A percentile compares a stretch with the other conserved stretches of the same genome.
phyloP scores from a whole-genome alignment of 2,113 vertebrate species.

The Alligator mississippiensis region DNA sequence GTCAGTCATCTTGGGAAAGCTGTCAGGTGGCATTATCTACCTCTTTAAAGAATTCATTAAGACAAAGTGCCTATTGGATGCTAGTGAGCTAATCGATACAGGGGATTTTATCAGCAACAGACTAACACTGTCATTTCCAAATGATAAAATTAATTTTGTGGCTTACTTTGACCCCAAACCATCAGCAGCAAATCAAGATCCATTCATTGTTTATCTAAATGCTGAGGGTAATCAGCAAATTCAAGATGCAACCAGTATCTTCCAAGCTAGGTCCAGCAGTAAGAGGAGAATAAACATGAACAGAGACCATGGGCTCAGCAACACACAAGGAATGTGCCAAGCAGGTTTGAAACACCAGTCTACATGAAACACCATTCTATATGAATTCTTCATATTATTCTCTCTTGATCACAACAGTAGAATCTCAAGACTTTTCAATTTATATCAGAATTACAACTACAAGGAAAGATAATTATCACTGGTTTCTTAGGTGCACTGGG shows the following conservation, averaged over 20 bases:
- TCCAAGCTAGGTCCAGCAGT: neutral
- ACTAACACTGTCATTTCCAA: rapidly evolving
- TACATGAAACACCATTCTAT: neutral
- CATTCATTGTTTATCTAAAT: rapidly evolving
- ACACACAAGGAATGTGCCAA: neutral
- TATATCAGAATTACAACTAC: rapidly evolving
- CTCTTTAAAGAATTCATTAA: neutral
- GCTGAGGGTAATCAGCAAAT: neutral
- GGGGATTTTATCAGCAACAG: rapidly evolving
- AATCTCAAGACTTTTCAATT: neutral
- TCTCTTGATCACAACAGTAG: rapidly evolving
- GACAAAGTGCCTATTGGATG: rapidly evolving
- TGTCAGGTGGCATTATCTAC: rapidly evolving
- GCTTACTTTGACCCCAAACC: rapidly evolving
- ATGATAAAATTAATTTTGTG: too few relatives aligned
- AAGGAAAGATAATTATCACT: rapidly evolving
- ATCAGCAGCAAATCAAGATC: rapidly evolving
- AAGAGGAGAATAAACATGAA: neutral
- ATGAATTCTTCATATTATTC: rapidly evolving
- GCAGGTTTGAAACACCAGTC: neutral
- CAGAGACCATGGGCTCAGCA: neutral
- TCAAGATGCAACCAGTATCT: neutral
- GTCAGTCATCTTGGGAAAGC: neutral
- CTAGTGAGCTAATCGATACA: neutral
- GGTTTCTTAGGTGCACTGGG: neutral